phyloP scores from a whole-genome alignment of 2,797 vertebrate genomes.

The Pterois miles region DNA sequence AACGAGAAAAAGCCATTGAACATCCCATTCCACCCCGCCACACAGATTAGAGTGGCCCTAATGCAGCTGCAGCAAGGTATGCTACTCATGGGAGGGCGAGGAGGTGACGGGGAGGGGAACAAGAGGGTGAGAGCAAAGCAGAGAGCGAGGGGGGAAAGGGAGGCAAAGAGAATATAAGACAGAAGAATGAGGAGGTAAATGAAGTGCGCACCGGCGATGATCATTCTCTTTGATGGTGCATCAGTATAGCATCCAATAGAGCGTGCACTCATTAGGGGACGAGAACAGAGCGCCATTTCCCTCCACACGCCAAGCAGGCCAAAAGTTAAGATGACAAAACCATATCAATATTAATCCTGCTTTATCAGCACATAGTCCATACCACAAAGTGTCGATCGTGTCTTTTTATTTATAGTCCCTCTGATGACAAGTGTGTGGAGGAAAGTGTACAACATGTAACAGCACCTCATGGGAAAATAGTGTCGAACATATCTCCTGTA shows the following conservation, averaged over 20 bases:
- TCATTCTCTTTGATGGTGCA: slow-evolving; percentile 67
- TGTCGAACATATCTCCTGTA: background rate
- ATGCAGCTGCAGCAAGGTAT: slow-evolving; percentile 64
- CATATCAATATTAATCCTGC: background rate
- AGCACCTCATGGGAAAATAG: background rate
- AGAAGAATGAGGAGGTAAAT: slow-evolving; percentile 68
- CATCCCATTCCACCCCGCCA: slow-evolving; percentile 66
- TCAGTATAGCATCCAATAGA: slow-evolving; percentile 44
- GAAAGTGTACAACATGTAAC: background rate
- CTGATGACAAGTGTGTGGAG: background rate
- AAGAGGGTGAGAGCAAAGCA: slow-evolving; percentile 16
- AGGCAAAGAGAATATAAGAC: slow-evolving; percentile 49
- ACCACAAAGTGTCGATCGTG: background rate
- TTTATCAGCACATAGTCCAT: slow-evolving; percentile 6
- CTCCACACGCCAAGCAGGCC: slow-evolving; percentile 21
- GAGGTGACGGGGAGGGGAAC: background rate
- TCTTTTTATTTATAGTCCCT: slow-evolving; percentile 26
- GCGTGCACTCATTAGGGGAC: slow-evolving; percentile 44
- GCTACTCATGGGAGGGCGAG: slow-evolving; percentile 31
- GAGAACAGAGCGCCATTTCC: slow-evolving; percentile 31
- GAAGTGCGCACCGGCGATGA: slow-evolving; percentile 63
- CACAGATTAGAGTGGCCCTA: slow-evolving; percentile 67
- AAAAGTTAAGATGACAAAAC: slow-evolving; percentile 42
- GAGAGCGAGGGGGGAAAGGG: slow-evolving; percentile 1
- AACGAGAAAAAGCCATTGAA: slow-evolving; percentile 71